Percentiles rank a stretch among this genome's conserved stretches.
Conservation (phyloP, 37 sponge, comb jelly and placozoan species). For the Dysidea cf. avara region DNA sequence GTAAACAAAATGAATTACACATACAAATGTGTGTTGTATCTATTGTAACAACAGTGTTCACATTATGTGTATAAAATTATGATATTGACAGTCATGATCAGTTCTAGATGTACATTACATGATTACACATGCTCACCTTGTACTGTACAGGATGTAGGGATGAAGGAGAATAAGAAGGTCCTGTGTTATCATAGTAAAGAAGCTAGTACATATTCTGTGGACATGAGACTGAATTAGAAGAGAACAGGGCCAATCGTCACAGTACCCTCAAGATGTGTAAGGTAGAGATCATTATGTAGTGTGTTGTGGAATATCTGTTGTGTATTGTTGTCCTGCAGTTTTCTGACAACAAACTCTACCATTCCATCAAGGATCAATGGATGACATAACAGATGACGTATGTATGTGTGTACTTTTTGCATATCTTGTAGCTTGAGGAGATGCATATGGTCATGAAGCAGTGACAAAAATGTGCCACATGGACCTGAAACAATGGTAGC, state of each 20-base stretch:
- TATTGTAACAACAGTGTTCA: background rate
- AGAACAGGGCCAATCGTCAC: slow-evolving; percentile 84
- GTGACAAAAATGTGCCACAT: too few species aligned
- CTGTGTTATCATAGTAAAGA: slow-evolving; percentile 62
- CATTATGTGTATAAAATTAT: too few species aligned
- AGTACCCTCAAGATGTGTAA: slow-evolving; percentile 84
- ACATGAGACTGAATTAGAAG: slow-evolving; percentile 83
- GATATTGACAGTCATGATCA: too few species aligned
- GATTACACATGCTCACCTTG: too few species aligned
- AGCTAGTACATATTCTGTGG: slow-evolving; percentile 39
- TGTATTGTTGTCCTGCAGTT: slow-evolving; percentile 37
- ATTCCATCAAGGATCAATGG: slow-evolving; percentile 77
- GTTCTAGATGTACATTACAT: too few species aligned
- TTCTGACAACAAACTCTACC: slow-evolving; percentile 81
- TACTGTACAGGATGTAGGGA: slow-evolving; percentile 82
- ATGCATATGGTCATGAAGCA: too few species aligned
- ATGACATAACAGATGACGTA: slow-evolving; percentile 81
- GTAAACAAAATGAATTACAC: too few species aligned
- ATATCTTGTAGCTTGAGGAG: too few species aligned
- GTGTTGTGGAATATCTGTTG: slow-evolving; percentile 4
- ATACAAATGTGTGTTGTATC: too few species aligned
- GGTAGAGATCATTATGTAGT: slow-evolving; percentile 31
- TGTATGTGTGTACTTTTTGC: too few species aligned
- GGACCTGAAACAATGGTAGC: too few species aligned
- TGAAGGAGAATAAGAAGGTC: slow-evolving; percentile 81